Evolutionary conservation across 2,797 vertebrate genomes (phyloP), one percentile per base, ranked within the genome.

Genomic region (Crocidura indochinensis): DNA sequence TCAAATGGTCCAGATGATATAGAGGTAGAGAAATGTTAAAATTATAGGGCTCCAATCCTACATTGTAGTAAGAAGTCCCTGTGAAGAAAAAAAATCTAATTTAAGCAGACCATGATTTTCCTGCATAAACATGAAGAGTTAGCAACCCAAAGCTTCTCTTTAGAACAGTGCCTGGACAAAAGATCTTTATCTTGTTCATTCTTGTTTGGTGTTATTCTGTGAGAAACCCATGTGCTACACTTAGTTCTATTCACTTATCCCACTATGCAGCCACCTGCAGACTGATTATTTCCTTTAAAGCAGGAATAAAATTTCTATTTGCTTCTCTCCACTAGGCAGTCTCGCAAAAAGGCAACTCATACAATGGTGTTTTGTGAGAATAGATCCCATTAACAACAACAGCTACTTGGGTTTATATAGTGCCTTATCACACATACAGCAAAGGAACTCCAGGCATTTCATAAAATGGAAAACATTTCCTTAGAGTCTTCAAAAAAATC

Each of bases 201-300:
- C 91, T 93, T 76, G 1, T 86, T 95, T 5, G 72, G 49, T 53
- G 14, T 31, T 84, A 82, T 15, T 94, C 62, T 81, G 9, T 44
- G 19, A 8, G 11, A 95, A 96, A 94, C 81, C 62, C 69, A 26
- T 49, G 84, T 67, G 73, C 80, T 84, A 72, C 76, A 69, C 77
- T 87, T 53, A 74, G 79, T 93, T 51, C 88, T 46, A 87, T 95
- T 93, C 94, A 77, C 91, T 97, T 91, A 94, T 87, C 91, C 89
- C 76, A 76, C 91, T 72, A 84, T 49, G 78, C 81, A 93, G 92
- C 95, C 77, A 5, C 92, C 94, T 95, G 89, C 78, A 47, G 85
- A 83, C 87, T 90, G 90, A 88, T 96, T 95, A 94, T 94, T 91
- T 94, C 76, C 88, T 88, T 85, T 79, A 95, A 95, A 96, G 88